Percentiles rank a stretch among this genome's conserved stretches.
Conservation (phyloP, 2,797 vertebrate genomes). For the Megalops cyprinoides region DNA sequence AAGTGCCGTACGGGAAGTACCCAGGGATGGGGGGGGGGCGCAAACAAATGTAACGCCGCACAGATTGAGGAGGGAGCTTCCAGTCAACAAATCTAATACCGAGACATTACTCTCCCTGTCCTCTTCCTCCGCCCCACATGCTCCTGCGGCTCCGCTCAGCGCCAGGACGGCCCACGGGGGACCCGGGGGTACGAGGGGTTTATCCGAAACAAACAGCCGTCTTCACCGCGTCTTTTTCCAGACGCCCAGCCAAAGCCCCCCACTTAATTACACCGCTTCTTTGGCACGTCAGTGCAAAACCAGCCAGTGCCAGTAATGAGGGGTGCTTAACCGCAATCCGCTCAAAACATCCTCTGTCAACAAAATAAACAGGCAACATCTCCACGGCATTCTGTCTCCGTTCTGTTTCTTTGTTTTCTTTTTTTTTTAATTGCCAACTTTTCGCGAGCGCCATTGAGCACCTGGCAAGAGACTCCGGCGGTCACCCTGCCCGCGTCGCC, state of each 20-base stretch:
- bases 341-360: constrained; percentile 55
- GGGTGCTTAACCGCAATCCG: constrained; percentile 58
- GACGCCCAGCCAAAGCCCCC: constrained; percentile 67
- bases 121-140: constrained; percentile 64
- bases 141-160: constrained; percentile 75
- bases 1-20: constrained; percentile 66
- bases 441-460: neutral
- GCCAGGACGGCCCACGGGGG: constrained; percentile 59
- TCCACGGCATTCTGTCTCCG: neutral
- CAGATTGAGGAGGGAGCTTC: constrained; percentile 74
- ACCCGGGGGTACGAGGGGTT: constrained; percentile 63
- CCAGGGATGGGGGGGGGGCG: constrained; percentile 65
- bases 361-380: constrained; percentile 22
- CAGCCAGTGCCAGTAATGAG: constrained; percentile 69
- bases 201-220: constrained; percentile 75
- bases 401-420: neutral
- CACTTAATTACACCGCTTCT: constrained; percentile 81
- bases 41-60: constrained; percentile 79
- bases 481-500: neutral
- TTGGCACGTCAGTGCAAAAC: too few relatives aligned
- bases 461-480: neutral
- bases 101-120: constrained; percentile 67
- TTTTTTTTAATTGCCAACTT: neutral
- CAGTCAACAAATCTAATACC: constrained; percentile 81
- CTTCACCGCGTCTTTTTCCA: constrained; percentile 71